Conservation (phyloP, 1,140 invertebrate species). For the Drosophila insularis region DNA sequence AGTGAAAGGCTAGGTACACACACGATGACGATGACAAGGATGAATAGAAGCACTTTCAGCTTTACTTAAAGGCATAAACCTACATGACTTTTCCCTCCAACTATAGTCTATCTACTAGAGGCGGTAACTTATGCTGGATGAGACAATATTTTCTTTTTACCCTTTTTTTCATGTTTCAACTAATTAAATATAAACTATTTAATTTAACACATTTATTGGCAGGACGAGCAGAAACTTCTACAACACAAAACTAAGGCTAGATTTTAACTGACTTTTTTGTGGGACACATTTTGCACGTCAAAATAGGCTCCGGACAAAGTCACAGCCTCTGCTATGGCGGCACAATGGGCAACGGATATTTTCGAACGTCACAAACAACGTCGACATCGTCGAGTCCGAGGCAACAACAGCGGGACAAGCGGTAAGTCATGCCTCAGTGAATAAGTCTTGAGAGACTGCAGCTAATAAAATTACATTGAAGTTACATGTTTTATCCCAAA, state of each 20-base stretch:
- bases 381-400: conserved; percentile 62
- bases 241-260: neutral
- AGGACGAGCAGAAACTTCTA: neutral
- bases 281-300: conserved; percentile 75
- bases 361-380: conserved; percentile 81
- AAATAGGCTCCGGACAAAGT: conserved; percentile 83
- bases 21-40: too few species aligned
- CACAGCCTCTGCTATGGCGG: conserved; percentile 82
- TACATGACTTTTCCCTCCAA: too few species aligned
- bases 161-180: conserved; percentile 19
- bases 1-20: too few species aligned
- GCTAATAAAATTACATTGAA: conserved; percentile 40
- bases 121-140: too few species aligned
- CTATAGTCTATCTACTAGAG: too few species aligned
- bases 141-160: conserved; percentile 22
- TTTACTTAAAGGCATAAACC: too few species aligned
- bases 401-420: conserved; percentile 71
- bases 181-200: conserved; percentile 44
- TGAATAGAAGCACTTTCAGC: too few species aligned
- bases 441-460: conserved; percentile 24
- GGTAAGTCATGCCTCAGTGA: conserved; percentile 66
- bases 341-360: conserved; percentile 82
- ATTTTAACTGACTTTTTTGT: conserved; percentile 24
- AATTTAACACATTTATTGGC: conserved; percentile 56
- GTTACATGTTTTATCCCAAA: conserved; percentile 21